Evolutionary conservation across 2,888 invertebrate species (phyloP).

Genomic region (Mimachlamys varia): DNA sequence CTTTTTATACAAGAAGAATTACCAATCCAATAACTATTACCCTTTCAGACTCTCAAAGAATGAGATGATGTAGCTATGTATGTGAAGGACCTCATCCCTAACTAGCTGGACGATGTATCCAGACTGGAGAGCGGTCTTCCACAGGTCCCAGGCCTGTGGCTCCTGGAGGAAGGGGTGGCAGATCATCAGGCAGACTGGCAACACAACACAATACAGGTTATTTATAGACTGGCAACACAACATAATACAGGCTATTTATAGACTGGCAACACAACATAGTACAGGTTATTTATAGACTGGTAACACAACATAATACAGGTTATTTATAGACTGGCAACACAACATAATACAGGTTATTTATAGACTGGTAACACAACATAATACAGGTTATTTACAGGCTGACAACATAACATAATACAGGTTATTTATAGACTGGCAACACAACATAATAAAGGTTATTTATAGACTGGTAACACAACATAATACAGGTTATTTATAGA

Average conservation of each 20-base stretch:
- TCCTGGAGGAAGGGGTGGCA: slow-evolving; percentile 93
- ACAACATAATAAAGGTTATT: background rate
- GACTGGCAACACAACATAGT: slow-evolving; percentile 82
- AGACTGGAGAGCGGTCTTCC: slow-evolving; percentile 95
- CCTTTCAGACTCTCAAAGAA: slow-evolving; percentile 98
- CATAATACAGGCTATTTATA: no score
- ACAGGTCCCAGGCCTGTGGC: slow-evolving; percentile 90
- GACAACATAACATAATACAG: slow-evolving; percentile 50
- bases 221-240: background rate
- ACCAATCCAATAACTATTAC: slow-evolving; percentile 66
- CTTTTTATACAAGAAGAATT: background rate
- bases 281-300: background rate
- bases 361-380: background rate
- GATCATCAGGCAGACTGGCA: slow-evolving; percentile 91
- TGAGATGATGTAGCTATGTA: slow-evolving; percentile 94
- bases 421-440: background rate
- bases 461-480: slow-evolving; percentile 84
- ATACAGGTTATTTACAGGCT: no score
- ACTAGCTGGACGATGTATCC: slow-evolving; percentile 97
- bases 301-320: background rate
- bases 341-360: background rate
- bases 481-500: background rate
- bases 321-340: slow-evolving; percentile 86
- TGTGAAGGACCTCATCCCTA: slow-evolving; percentile 97
- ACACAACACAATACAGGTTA: background rate